A percentile compares a stretch with the other conserved stretches of the same genome.
phyloP scores from a whole-genome alignment of 2,888 invertebrate species.

The Rhopalosiphum nymphaeae region DNA sequence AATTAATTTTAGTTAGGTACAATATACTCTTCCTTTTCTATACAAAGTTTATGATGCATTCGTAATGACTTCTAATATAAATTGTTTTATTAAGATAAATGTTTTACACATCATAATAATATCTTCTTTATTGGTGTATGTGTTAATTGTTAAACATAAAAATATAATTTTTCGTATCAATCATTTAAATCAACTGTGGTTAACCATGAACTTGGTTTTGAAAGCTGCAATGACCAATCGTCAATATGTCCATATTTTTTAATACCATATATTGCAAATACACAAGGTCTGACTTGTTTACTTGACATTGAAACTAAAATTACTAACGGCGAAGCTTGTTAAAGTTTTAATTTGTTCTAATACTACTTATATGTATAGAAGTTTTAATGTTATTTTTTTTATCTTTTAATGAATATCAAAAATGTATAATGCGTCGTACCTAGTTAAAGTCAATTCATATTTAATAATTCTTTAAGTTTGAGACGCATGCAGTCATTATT shows the following conservation, averaged over 20 bases:
- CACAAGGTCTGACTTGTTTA: slow-evolving; percentile 16
- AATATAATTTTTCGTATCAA: slow-evolving; percentile 3
- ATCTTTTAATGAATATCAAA: neutral
- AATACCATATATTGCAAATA: neutral
- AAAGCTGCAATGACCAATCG: neutral
- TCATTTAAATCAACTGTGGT: neutral
- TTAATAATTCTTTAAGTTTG: neutral
- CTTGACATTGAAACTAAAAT: slow-evolving; percentile 22
- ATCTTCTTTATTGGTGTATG: neutral
- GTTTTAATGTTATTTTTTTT: neutral
- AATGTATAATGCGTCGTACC: neutral
- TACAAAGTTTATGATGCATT: neutral
- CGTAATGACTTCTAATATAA: neutral
- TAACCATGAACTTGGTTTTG: slow-evolving; percentile 22
- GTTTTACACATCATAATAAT: neutral
- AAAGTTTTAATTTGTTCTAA: neutral
- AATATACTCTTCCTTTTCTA: neutral
- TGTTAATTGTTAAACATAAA: slow-evolving; percentile 5
- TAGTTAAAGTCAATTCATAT: neutral
- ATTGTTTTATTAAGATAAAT: neutral
- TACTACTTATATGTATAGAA: neutral
- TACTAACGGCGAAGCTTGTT: neutral
- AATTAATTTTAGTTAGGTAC: neutral
- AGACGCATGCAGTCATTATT: neutral
- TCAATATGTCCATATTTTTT: neutral